Evolutionary conservation across 2,797 vertebrate genomes (phyloP).

Genomic region (Etheostoma perlongum): DNA sequence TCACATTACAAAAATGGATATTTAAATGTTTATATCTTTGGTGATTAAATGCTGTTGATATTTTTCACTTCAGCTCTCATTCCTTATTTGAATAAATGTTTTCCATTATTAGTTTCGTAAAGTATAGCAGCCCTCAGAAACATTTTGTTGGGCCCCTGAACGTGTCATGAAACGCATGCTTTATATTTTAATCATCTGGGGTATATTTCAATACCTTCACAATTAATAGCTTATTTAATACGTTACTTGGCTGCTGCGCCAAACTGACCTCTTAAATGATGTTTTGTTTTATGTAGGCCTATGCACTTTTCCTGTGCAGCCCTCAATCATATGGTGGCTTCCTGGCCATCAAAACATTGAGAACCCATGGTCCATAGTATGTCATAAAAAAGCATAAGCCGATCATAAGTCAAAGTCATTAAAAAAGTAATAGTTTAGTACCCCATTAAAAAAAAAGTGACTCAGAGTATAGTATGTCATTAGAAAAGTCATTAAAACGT

Average conservation of each 20-base stretch:
- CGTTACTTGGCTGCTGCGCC: neutral
- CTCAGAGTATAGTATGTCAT: neutral
- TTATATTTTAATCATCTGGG: neutral
- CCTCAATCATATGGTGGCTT: no score
- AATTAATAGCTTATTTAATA: neutral
- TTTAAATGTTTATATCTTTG: conserved; percentile 88
- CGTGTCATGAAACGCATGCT: neutral
- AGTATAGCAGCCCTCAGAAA: neutral
- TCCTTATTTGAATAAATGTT: conserved; percentile 49
- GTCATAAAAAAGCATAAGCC: neutral
- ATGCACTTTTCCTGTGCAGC: no score
- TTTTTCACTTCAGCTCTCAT: conserved; percentile 85
- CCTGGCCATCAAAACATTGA: no score
- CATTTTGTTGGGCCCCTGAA: neutral
- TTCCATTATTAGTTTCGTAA: neutral
- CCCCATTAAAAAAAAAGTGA: no score
- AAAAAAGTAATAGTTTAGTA: neutral
- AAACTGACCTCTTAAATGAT: neutral
- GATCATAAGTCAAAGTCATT: no score
- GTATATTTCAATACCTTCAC: neutral
- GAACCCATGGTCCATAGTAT: no score
- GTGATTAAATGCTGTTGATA: conserved; percentile 89
- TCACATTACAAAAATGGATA: conserved; percentile 81
- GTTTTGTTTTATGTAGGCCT: no score
- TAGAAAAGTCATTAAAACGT: neutral